Percentiles rank a stretch among this genome's conserved stretches.
Conservation (phyloP, 2,113 vertebrate genomes). For the Pelvicachromis taeniatus region DNA sequence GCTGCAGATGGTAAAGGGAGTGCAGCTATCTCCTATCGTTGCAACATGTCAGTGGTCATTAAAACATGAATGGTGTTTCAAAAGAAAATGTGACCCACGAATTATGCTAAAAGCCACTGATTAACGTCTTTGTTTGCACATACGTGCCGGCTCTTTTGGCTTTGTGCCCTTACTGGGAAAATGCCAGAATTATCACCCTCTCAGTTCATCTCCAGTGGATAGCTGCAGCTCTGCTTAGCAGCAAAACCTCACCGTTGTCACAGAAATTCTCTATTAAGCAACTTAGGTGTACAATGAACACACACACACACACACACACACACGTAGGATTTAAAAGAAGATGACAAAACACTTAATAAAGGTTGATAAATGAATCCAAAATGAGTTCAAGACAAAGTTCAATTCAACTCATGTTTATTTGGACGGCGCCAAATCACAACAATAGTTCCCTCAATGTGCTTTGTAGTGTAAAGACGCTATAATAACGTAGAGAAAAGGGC, state of each 20-base stretch:
- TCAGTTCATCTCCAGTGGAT: not conserved
- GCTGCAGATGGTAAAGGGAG: conserved; percentile 39
- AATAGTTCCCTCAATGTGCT: not conserved
- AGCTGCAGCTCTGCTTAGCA: not conserved
- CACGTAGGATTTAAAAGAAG: not conserved
- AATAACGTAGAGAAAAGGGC: not conserved
- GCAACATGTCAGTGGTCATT: conserved; percentile 41
- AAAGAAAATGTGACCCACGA: conserved; percentile 26
- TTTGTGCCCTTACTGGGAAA: not conserved
- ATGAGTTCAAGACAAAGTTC: too few relatives aligned
- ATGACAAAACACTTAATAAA: not conserved
- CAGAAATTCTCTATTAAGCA: not conserved
- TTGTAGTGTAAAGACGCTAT: not conserved
- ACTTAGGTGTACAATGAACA: not conserved
- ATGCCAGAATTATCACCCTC: not conserved
- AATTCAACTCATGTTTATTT: not conserved
- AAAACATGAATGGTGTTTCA: conserved; percentile 30
- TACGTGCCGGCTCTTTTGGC: conserved; percentile 3
- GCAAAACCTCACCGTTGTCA: not conserved
- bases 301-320: not conserved
- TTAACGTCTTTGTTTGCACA: conserved; percentile 47
- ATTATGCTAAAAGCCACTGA: conserved; percentile 37
- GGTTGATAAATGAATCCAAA: not conserved
- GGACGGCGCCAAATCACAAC: not conserved
- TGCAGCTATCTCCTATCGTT: conserved; percentile 22